Conservation (phyloP, 2,797 vertebrate genomes). For the Garrulus glandarius region DNA sequence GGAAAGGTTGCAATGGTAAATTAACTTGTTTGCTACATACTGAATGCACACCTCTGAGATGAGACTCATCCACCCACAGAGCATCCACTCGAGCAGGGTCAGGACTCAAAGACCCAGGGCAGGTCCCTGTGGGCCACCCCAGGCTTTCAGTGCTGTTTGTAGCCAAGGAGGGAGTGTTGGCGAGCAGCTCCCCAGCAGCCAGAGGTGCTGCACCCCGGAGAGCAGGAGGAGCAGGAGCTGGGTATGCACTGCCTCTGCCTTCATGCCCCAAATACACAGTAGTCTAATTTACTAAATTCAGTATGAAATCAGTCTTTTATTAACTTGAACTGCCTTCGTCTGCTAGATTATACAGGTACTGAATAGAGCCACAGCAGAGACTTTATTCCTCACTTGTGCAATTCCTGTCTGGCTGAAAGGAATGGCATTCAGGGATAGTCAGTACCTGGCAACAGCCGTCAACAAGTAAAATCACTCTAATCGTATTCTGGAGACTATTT, state of each 20-base stretch:
- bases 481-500: neutral
- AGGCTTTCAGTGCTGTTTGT: neutral
- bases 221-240: neutral
- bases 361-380: neutral
- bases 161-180: fast-evolving
- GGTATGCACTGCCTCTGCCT: neutral
- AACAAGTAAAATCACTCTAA: neutral
- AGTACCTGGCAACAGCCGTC: neutral
- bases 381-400: neutral
- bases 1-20: neutral
- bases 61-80: neutral
- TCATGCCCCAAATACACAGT: neutral
- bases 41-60: neutral
- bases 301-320: neutral
- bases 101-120: neutral
- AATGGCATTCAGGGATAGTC: neutral
- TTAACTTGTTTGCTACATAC: neutral
- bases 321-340: neutral
- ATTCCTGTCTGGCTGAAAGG: neutral
- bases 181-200: neutral
- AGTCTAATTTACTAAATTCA: neutral
- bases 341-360: neutral
- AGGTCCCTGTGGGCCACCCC: neutral
- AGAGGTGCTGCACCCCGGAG: fast-evolving
- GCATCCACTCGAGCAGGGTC: neutral